A percentile compares a stretch with the other conserved stretches of the same genome.
These are phyloP conservation scores for Malthinus seriepunctatus DNA, from an alignment of 2,888 invertebrate genomes.

Conservation along the genomic window DNA sequence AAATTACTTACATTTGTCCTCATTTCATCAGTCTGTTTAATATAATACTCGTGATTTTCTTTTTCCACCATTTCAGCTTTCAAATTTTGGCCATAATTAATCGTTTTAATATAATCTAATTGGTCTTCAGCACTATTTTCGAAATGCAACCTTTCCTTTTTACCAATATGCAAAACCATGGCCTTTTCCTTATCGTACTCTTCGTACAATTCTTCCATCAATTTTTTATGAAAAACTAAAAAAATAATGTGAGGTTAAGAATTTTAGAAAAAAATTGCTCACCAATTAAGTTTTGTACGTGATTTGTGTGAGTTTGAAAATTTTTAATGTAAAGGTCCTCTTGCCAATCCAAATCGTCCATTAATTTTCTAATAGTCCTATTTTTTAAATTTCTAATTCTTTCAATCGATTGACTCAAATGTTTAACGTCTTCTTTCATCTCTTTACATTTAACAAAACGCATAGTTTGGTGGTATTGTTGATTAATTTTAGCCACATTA, in stretches of 20 bases:
- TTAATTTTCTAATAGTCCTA: slow-evolving; percentile 64
- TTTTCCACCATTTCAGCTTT: slow-evolving; percentile 48
- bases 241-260: slow-evolving; percentile 6
- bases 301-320: slow-evolving; percentile 73
- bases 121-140: slow-evolving; percentile 52
- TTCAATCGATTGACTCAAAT: slow-evolving; percentile 64
- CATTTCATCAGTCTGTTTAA: slow-evolving; percentile 58
- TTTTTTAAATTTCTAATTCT: slow-evolving; percentile 70
- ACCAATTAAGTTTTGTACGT: slow-evolving; percentile 71
- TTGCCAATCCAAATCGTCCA: slow-evolving; percentile 68
- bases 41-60: slow-evolving; percentile 42
- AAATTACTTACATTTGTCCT: slow-evolving; percentile 54
- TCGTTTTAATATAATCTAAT: slow-evolving; percentile 50
- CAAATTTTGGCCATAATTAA: slow-evolving; percentile 47
- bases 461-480: slow-evolving; percentile 80
- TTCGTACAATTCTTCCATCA: slow-evolving; percentile 53
- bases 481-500: slow-evolving; percentile 83
- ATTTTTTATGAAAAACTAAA: slow-evolving; percentile 57
- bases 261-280: not conserved
- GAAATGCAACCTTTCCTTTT: slow-evolving; percentile 59
- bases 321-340: slow-evolving; percentile 75
- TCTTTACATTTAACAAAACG: slow-evolving; percentile 77
- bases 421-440: slow-evolving; percentile 47
- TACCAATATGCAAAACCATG: slow-evolving; percentile 57
- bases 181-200: slow-evolving; percentile 59